Conservation (phyloP, 1,140 invertebrate species). For the Adoxophyes honmai region DNA sequence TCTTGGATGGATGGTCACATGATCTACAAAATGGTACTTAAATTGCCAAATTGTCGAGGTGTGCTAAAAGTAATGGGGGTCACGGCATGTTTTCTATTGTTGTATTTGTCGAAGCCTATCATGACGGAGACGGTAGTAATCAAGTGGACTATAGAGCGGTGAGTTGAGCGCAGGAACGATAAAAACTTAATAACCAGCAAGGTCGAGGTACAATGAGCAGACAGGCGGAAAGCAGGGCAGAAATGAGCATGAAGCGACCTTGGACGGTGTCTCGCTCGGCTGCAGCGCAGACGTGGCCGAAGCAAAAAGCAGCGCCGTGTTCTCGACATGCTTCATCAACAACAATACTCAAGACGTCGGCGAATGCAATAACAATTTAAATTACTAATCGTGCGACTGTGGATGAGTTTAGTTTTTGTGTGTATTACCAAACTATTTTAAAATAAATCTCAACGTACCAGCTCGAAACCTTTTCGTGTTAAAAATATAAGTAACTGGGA, state of each 20-base stretch:
- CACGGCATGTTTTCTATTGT: slow-evolving; percentile 30
- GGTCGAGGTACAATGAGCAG: slow-evolving; percentile 40
- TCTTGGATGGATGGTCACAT: no score
- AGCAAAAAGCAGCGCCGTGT: slow-evolving; percentile 49
- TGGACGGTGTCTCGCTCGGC: slow-evolving; percentile 50
- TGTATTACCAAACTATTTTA: no score
- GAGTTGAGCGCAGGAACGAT: slow-evolving; percentile 24
- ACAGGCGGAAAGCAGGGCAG: slow-evolving; percentile 45
- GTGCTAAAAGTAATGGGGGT: background rate
- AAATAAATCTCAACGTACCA: no score
- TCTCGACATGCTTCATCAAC: slow-evolving; percentile 47
- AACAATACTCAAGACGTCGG: slow-evolving; percentile 3
- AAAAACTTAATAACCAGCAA: slow-evolving; percentile 51
- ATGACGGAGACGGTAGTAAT: slow-evolving; percentile 33
- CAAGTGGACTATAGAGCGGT: slow-evolving; percentile 30
- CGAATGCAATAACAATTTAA: slow-evolving; percentile 14
- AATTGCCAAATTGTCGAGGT: no score
- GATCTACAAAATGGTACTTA: no score
- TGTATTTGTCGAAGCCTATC: slow-evolving; percentile 37
- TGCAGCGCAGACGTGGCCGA: slow-evolving; percentile 33
- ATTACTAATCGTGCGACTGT: slow-evolving; percentile 3
- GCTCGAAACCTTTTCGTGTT: no score
- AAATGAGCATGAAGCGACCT: slow-evolving; percentile 45
- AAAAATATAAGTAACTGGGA: no score
- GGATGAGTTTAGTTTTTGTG: background rate